These are phyloP conservation scores for Drepana arcuata DNA, from an alignment of 1,140 invertebrate species.

Conservation along the genomic window DNA sequence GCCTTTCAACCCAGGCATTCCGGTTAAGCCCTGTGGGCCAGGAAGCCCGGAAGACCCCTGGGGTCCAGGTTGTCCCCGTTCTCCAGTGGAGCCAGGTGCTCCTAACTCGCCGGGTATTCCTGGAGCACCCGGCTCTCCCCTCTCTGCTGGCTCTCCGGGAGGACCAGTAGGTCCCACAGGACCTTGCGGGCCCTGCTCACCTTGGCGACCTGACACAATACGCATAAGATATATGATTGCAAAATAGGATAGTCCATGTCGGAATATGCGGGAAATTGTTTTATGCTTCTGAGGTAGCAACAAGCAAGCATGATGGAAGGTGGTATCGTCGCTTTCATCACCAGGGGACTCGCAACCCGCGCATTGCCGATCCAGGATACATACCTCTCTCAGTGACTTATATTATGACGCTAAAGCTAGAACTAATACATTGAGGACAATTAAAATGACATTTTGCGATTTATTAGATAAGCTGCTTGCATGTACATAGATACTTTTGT, in stretches of 20 bases:
- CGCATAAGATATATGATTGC: neutral
- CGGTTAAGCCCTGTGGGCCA: conserved; percentile 77
- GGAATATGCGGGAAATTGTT: no score
- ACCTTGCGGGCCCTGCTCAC: conserved; percentile 80
- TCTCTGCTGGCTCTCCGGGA: conserved; percentile 82
- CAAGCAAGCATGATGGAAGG: neutral
- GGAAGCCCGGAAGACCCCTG: conserved; percentile 78
- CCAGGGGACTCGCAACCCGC: neutral
- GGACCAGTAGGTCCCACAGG: conserved; percentile 78
- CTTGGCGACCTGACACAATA: conserved; percentile 70
- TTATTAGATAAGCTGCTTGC: no score
- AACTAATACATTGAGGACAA: no score
- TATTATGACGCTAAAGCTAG: no score
- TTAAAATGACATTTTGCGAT: no score
- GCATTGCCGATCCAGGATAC: no score
- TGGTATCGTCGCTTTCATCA: no score
- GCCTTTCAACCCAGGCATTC: conserved; percentile 81
- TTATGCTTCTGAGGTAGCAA: neutral
- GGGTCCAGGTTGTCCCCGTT: conserved; percentile 78
- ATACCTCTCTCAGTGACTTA: no score
- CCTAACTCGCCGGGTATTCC: conserved; percentile 82
- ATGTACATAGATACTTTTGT: no score
- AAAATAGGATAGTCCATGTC: no score
- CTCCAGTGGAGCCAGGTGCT: conserved; percentile 79
- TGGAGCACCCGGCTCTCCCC: conserved; percentile 81